Percentiles rank a stretch among this genome's conserved stretches.
Evolutionary conservation across 2,113 vertebrate genomes (phyloP).

Genomic region (Ceyx cyanopectus): DNA sequence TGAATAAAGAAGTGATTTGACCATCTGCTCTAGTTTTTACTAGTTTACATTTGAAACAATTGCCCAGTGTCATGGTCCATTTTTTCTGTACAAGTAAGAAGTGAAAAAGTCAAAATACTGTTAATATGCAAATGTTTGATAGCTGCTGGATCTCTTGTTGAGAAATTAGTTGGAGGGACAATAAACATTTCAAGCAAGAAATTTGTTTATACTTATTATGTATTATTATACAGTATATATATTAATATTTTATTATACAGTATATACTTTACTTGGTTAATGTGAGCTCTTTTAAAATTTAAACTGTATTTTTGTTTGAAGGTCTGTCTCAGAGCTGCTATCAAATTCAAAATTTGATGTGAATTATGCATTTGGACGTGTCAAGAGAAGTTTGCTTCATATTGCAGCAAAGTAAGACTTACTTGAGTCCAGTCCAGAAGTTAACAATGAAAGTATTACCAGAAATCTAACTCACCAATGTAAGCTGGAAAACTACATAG

Average conservation of each 20-base stretch:
- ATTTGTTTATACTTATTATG: no score
- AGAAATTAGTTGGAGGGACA: background rate
- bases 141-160: background rate
- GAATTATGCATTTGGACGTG: constrained; percentile 98
- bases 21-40: background rate
- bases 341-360: constrained; percentile 99
- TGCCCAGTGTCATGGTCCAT: background rate
- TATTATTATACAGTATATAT: no score
- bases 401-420: constrained; percentile 97
- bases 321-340: constrained; percentile 95
- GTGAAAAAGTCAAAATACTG: background rate
- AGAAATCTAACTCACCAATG: constrained; percentile 65
- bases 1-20: background rate
- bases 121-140: background rate
- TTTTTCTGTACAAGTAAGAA: background rate
- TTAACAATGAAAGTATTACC: constrained; percentile 61
- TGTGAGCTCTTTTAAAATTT: background rate
- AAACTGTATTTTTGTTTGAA: constrained; percentile 59
- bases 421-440: constrained; percentile 48
- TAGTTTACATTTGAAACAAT: background rate
- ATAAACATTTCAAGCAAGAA: background rate
- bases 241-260: no score
- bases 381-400: constrained; percentile 97
- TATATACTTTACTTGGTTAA: background rate
- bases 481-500: constrained; percentile 64